Evolutionary conservation across 2,113 vertebrate genomes (phyloP).

Genomic region (Rhinoderma darwinii): DNA sequence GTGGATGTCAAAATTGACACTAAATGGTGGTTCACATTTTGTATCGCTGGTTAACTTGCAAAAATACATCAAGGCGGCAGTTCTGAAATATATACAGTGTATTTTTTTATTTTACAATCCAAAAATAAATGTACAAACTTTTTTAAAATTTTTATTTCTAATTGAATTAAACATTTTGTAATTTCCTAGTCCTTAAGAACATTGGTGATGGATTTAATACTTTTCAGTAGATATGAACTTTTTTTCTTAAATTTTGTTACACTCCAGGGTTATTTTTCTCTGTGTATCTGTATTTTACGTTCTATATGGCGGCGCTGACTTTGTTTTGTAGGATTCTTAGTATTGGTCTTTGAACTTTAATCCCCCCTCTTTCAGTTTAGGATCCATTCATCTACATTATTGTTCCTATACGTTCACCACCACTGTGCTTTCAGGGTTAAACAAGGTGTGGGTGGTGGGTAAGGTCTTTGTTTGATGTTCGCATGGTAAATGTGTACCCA

Average conservation of each 20-base stretch:
- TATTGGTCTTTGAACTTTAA: slow-evolving; percentile 17
- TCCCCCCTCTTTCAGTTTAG: not conserved
- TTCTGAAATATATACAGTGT: too few relatives aligned
- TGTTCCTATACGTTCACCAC: not conserved
- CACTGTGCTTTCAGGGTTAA: slow-evolving; percentile 19
- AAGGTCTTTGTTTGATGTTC: not conserved
- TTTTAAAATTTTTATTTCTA: not conserved
- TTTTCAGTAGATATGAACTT: not conserved
- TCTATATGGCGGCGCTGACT: not conserved
- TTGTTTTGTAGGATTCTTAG: not conserved
- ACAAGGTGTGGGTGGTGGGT: not conserved
- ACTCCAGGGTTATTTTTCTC: too few relatives aligned
- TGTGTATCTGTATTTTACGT: not conserved
- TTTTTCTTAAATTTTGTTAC: not conserved
- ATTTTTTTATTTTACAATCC: not conserved
- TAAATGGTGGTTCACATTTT: too few relatives aligned
- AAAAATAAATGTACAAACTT: not conserved
- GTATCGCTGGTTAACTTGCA: too few relatives aligned
- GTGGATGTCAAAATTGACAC: too few relatives aligned
- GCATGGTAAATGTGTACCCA: slow-evolving; percentile 46
- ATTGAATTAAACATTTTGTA: too few relatives aligned
- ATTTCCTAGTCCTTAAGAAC: not conserved
- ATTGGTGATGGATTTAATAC: too few relatives aligned
- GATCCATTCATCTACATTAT: not conserved
- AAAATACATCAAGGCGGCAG: too few relatives aligned